Percentiles rank a stretch among this genome's conserved stretches.
These are phyloP conservation scores for Eumaeus atala DNA, from an alignment of 1,140 invertebrate genomes.

Conservation along the genomic window DNA sequence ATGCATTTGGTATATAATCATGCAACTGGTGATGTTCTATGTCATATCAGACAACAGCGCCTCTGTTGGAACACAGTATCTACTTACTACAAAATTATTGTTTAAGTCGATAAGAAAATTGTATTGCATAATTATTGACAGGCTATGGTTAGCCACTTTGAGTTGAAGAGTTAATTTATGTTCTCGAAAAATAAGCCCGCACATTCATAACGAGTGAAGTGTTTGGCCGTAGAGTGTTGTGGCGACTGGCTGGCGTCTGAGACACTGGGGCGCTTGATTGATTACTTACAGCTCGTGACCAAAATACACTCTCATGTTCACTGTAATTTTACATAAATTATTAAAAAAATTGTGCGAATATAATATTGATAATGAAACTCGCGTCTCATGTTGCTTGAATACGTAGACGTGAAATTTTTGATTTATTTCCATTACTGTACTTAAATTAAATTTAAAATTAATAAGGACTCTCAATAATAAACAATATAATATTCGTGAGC, in stretches of 20 bases:
- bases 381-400: too few species aligned
- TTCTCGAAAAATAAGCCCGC: neutral
- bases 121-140: neutral
- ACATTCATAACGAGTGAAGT: neutral
- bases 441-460: too few species aligned
- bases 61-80: too few species aligned
- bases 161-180: neutral
- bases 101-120: neutral
- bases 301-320: constrained; percentile 1
- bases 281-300: neutral
- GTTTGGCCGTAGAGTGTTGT: neutral
- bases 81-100: neutral
- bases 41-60: too few species aligned
- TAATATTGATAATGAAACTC: too few species aligned
- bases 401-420: too few species aligned
- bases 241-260: neutral
- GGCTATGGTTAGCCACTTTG: neutral
- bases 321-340: neutral
- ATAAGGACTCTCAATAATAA: too few species aligned
- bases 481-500: too few species aligned
- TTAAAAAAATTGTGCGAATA: too few species aligned
- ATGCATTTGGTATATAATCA: too few species aligned
- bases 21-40: too few species aligned
- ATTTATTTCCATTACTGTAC: too few species aligned
- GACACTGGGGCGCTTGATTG: neutral